phyloP scores from a whole-genome alignment of 2,797 vertebrate genomes.

The Premnoplex brunnescens region DNA sequence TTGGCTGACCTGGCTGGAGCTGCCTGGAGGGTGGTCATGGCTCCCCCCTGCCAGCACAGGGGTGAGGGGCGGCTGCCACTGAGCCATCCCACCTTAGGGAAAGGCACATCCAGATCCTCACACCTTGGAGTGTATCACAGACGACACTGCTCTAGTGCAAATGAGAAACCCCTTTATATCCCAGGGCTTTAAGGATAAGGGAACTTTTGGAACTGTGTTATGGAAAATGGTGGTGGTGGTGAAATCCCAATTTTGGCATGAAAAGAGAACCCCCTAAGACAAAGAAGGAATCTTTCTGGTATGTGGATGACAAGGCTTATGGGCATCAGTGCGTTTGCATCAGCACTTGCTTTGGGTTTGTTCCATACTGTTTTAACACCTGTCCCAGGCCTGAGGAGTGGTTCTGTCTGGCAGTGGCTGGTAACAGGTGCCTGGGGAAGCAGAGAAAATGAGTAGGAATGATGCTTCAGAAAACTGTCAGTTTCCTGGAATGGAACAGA shows the following conservation, averaged over 20 bases:
- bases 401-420: background rate
- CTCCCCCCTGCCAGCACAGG: background rate
- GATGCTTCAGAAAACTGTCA: background rate
- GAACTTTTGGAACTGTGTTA: background rate
- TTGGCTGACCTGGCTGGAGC: background rate
- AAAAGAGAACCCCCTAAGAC: background rate
- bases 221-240: background rate
- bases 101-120: background rate
- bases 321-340: background rate
- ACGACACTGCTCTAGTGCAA: background rate
- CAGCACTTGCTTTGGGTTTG: background rate
- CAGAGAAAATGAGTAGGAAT: background rate
- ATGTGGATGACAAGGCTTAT: background rate
- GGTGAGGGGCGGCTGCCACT: background rate
- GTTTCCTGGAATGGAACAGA: background rate
- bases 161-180: background rate
- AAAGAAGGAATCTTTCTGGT: background rate
- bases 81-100: background rate
- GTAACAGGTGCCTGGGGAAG: background rate
- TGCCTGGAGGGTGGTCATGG: rapidly evolving
- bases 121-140: background rate
- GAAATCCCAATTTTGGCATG: background rate
- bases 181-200: background rate
- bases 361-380: background rate
- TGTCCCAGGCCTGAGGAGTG: background rate